These are phyloP conservation scores for Enteromius argenteus DNA, from an alignment of 2,797 vertebrate species.

Conservation along the genomic window DNA sequence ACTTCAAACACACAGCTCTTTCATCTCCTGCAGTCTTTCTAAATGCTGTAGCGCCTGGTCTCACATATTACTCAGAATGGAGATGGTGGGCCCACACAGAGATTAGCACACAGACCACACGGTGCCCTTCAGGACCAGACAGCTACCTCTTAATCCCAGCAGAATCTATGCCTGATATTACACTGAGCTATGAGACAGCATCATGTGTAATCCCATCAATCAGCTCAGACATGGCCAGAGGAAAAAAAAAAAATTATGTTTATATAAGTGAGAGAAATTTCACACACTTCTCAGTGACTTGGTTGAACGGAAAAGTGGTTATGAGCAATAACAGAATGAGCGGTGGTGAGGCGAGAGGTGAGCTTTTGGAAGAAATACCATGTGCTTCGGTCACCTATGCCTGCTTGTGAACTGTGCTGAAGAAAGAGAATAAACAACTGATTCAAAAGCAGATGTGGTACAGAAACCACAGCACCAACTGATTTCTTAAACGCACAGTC, in stretches of 20 bases:
- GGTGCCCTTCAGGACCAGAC: neutral
- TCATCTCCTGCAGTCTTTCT: slow-evolving; percentile 19
- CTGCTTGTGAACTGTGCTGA: slow-evolving; percentile 1
- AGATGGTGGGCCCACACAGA: neutral
- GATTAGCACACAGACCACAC: slow-evolving; percentile 14
- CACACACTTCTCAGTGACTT: neutral
- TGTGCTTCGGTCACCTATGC: neutral
- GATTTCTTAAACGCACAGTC: slow-evolving; percentile 16
- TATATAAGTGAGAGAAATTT: neutral
- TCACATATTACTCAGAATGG: slow-evolving; percentile 1
- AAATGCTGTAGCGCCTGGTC: neutral
- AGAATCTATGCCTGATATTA: slow-evolving; percentile 19
- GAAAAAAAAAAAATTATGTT: neutral
- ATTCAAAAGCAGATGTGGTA: slow-evolving; percentile 27
- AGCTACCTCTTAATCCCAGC: slow-evolving; percentile 23
- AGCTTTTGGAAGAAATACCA: neutral
- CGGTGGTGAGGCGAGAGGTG: neutral
- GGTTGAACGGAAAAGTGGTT: neutral
- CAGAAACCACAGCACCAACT: neutral
- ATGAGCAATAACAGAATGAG: slow-evolving; percentile 31
- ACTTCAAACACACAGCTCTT: slow-evolving; percentile 30
- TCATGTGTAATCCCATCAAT: slow-evolving; percentile 14
- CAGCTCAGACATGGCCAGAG: slow-evolving; percentile 1
- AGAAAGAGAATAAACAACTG: slow-evolving; percentile 7
- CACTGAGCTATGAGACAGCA: slow-evolving; percentile 12